These are phyloP conservation scores for Saccostrea echinata DNA, from an alignment of 1,140 invertebrate genomes.

Conservation along the genomic window DNA sequence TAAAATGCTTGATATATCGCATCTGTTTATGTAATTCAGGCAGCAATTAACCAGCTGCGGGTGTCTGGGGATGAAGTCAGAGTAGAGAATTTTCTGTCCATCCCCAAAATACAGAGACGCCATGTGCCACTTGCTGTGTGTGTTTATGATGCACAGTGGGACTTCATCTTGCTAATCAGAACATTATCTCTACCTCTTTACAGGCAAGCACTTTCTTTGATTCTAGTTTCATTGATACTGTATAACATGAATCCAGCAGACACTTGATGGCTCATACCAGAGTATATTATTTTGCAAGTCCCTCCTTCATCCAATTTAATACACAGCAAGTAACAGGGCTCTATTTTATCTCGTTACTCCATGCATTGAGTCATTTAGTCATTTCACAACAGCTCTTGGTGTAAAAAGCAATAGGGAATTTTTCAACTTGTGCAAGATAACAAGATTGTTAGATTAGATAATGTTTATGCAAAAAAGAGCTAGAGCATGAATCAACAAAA, in stretches of 20 bases:
- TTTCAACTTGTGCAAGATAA: not conserved
- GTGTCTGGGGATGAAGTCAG: conserved; percentile 21
- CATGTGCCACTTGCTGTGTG: conserved; percentile 35
- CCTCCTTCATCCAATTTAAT: not conserved
- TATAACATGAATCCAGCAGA: not conserved
- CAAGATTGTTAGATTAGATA: not conserved
- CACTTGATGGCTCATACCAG: not conserved
- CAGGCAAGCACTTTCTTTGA: conserved; percentile 21
- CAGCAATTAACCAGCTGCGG: not conserved
- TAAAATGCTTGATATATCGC: not conserved
- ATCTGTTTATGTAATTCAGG: not conserved
- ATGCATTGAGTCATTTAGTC: not conserved
- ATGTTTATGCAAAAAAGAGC: not conserved
- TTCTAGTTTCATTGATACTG: conserved; percentile 17
- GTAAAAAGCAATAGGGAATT: not conserved
- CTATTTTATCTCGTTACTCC: not conserved
- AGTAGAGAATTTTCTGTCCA: conserved; percentile 4
- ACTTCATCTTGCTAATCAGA: conserved; percentile 28
- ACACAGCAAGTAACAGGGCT: not conserved
- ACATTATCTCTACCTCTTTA: conserved; percentile 22
- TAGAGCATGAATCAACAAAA: not conserved
- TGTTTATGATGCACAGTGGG: not conserved
- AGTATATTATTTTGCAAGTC: not conserved
- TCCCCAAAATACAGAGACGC: conserved; percentile 17
- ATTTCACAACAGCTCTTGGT: not conserved